phyloP scores from a whole-genome alignment of 2,888 invertebrate genomes.

The Rotaria sp. region DNA sequence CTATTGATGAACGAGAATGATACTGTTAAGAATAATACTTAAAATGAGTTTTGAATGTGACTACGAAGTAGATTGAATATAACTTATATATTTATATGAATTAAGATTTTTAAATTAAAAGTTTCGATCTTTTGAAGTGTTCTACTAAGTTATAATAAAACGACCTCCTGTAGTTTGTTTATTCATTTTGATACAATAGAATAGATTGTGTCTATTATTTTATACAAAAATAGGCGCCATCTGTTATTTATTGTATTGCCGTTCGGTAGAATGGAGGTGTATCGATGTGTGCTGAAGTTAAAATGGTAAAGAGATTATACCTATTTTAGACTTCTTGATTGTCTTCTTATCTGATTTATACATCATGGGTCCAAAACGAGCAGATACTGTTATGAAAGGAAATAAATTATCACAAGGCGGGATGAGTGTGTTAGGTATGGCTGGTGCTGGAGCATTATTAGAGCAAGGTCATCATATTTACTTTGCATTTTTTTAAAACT shows the following conservation, averaged over 20 bases:
- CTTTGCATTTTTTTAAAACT: not conserved
- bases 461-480: not conserved
- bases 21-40: no score
- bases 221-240: not conserved
- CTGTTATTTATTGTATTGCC: not conserved
- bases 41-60: no score
- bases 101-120: no score
- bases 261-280: not conserved
- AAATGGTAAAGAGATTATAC: not conserved
- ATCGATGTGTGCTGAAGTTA: not conserved
- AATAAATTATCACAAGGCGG: not conserved
- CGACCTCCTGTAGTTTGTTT: no score
- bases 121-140: no score
- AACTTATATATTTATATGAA: no score
- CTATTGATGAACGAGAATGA: no score
- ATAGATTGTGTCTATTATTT: not conserved
- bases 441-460: not conserved
- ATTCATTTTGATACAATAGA: no score
- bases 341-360: not conserved
- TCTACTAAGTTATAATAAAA: no score
- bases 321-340: not conserved
- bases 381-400: not conserved
- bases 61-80: no score
- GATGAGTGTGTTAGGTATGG: not conserved
- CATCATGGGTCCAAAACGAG: not conserved